phyloP scores from a whole-genome alignment of 2,113 vertebrate species.

The Mastomys natalensis region DNA sequence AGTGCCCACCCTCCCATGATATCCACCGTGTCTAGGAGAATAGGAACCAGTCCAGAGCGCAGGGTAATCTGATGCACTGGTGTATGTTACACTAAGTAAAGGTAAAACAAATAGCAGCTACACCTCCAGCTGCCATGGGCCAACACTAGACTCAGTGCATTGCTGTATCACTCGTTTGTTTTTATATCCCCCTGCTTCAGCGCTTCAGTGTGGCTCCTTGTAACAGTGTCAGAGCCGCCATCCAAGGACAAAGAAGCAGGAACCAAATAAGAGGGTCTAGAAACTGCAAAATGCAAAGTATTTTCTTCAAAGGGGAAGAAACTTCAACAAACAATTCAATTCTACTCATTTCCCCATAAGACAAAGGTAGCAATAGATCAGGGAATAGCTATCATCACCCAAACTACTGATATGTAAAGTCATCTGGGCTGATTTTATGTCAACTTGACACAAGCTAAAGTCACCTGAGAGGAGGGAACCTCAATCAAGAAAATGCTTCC shows the following conservation, averaged over 20 bases:
- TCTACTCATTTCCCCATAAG: not conserved
- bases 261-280: not conserved
- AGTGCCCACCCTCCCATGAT: not conserved
- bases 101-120: accelerated
- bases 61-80: not conserved
- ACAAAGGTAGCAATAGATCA: not conserved
- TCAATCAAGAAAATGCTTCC: not conserved
- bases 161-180: not conserved
- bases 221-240: not conserved
- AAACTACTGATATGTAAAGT: not conserved
- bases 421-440: not conserved
- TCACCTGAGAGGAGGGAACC: not conserved
- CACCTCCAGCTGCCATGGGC: not conserved
- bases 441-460: not conserved
- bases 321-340: not conserved
- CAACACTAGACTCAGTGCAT: too few species aligned
- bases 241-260: not conserved
- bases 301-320: not conserved
- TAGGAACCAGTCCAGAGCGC: not conserved
- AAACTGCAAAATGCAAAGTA: accelerated
- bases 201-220: not conserved
- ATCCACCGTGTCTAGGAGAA: not conserved
- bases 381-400: accelerated
- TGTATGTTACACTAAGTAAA: not conserved
- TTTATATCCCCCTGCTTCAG: not conserved